A percentile compares a stretch with the other conserved stretches of the same genome.
Evolutionary conservation across 2,113 vertebrate genomes (phyloP).

Genomic region (Pseudonaja textilis): DNA sequence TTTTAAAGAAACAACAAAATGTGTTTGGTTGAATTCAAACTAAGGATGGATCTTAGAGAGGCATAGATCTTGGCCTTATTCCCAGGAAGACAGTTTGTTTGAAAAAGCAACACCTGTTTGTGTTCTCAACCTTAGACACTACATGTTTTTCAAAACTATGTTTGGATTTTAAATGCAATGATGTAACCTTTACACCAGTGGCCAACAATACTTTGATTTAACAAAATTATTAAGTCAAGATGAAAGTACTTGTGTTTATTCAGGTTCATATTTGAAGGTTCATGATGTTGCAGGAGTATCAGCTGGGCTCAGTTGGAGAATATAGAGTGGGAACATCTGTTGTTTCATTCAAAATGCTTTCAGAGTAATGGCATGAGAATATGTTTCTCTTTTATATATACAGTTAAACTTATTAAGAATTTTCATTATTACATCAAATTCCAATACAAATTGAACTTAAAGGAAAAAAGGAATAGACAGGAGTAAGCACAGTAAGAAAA

Average conservation of each 20-base stretch:
- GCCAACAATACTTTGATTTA: conserved; percentile 14
- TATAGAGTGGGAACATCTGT: conserved; percentile 4
- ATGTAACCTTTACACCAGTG: conserved; percentile 18
- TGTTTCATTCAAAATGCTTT: conserved; percentile 9
- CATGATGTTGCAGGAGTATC: background rate
- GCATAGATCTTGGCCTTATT: background rate
- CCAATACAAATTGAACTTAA: background rate
- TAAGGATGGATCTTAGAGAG: background rate
- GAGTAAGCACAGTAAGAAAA: background rate
- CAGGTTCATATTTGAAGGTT: conserved; percentile 34
- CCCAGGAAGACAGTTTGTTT: background rate
- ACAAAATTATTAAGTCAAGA: conserved; percentile 12
- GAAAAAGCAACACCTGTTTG: conserved; percentile 7
- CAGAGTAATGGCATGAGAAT: background rate
- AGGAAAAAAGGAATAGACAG: background rate
- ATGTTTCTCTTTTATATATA: background rate
- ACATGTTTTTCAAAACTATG: conserved; percentile 20
- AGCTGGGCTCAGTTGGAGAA: background rate
- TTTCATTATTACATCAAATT: background rate
- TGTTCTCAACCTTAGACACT: conserved; percentile 2
- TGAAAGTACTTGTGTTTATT: conserved; percentile 47
- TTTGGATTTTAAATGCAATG: background rate
- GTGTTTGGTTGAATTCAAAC: background rate
- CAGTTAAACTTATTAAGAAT: background rate
- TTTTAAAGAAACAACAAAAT: conserved; percentile 21